phyloP scores from a whole-genome alignment of 1,140 invertebrate genomes.

The Drosophila mauritiana region DNA sequence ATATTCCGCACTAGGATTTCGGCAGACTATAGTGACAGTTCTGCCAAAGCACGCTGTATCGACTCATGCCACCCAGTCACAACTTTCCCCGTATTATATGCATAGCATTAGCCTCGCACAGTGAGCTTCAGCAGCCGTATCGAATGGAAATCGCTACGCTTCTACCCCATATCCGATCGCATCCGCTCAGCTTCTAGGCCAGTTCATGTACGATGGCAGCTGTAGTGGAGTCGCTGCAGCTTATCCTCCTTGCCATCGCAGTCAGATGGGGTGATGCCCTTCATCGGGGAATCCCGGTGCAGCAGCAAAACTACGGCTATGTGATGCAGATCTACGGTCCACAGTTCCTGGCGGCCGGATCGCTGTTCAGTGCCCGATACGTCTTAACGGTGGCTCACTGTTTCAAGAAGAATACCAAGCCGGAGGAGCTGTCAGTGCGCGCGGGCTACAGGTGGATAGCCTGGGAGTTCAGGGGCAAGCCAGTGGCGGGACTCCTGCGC shows the following conservation, averaged over 20 bases:
- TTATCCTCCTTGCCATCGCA: background rate
- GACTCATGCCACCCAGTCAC: too few species aligned
- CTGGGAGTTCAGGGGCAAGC: background rate
- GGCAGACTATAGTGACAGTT: too few species aligned
- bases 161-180: background rate
- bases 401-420: background rate
- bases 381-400: slow-evolving; percentile 24
- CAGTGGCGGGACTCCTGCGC: background rate
- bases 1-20: background rate
- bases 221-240: background rate
- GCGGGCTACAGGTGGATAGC: slow-evolving; percentile 2
- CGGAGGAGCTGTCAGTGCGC: slow-evolving; percentile 1
- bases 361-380: slow-evolving; percentile 14
- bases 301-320: slow-evolving; percentile 1
- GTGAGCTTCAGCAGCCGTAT: background rate
- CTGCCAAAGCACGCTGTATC: too few species aligned
- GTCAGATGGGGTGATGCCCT: background rate
- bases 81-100: too few species aligned
- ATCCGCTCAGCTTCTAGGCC: background rate
- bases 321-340: slow-evolving; percentile 29
- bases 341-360: slow-evolving; percentile 8
- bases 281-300: background rate
- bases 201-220: background rate
- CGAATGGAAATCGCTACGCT: background rate
- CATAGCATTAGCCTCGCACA: too few species aligned